Base-by-base conservation (phyloP, 2,888 invertebrate genomes). In the Drosophila recens region DNA sequence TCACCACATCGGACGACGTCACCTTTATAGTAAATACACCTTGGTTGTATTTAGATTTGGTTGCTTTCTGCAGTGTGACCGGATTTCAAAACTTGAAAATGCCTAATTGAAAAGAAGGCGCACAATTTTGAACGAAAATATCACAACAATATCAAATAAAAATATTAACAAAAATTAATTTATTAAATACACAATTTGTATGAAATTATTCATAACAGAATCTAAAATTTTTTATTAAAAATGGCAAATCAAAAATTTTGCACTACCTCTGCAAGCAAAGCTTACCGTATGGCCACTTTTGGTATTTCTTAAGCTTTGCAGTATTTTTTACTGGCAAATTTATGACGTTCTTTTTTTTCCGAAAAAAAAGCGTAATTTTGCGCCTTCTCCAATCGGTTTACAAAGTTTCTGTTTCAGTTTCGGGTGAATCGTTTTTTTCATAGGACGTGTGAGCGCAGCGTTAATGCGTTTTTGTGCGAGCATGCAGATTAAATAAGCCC, bases 361-460 rank as follows among this genome's bases (percentile, higher is more conserved):
- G 72, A 72, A 74, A 53, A 74, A 53, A 69, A 42, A 40, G 2
- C 36, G 15, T 9, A 15, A 5, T n/a, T 27, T n/a, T 20, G 13
- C 13, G 40, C 51, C 51, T 48, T 51, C 15, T 4, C 9, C 20
- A 49, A 45, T 54, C 46, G 62, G 61, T 54, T 43, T 62, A 58
- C 54, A 34, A 51, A 27, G 40, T 23, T 43, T 48, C 48, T 10
- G 23, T n/a, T 63, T 76, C 56, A 70, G 76, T 76, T 70, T 76
- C 76, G 65, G 76, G 66, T 63, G 62, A 75, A 59, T 76, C 66
- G 69, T 70, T 56, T n/a, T 57, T 23, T 11, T 4, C n/a, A 72
- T 66, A 52, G 51, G 72, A 40, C 36, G 64, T 73, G 43, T 20
- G 17, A 6, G 43, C 46, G 62, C 54, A 49, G 2, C 38, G 8